Conservation (phyloP, 2,888 invertebrate genomes). For the Dexiosoma caninum region DNA sequence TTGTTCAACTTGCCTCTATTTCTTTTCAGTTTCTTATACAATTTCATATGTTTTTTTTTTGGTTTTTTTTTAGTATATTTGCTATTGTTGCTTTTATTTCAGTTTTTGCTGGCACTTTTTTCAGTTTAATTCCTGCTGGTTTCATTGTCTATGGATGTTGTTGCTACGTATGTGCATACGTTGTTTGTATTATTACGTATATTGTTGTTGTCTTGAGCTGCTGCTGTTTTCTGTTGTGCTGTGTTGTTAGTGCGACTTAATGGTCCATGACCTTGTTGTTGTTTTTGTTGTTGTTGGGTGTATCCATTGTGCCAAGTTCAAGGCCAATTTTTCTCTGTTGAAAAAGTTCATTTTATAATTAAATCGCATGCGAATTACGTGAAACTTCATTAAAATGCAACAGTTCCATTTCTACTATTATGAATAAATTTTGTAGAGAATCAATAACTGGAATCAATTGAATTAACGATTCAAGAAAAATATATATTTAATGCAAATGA, state of each 20-base stretch:
- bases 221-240: constrained; percentile 40
- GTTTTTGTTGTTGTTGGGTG: no score
- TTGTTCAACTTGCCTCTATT: constrained; percentile 64
- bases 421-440: neutral
- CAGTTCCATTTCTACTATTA: constrained; percentile 4
- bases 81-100: constrained; percentile 6
- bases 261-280: constrained; percentile 67
- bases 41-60: neutral
- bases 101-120: constrained; percentile 24
- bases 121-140: constrained; percentile 47
- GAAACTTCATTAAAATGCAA: constrained; percentile 15
- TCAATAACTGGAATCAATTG: neutral
- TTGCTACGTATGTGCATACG: constrained; percentile 15
- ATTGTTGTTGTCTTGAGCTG: constrained; percentile 44
- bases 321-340: constrained; percentile 64
- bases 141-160: constrained; percentile 41
- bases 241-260: constrained; percentile 55
- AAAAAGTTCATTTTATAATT: constrained; percentile 50
- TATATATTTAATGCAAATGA: neutral
- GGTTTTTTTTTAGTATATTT: neutral
- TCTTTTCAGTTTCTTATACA: constrained; percentile 6
- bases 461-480: neutral
- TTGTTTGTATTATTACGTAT: constrained; percentile 37
- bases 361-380: constrained; percentile 45
- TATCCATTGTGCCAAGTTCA: constrained; percentile 65